Base-by-base conservation (phyloP, 2,797 vertebrate species). In the Myotis myotis region DNA sequence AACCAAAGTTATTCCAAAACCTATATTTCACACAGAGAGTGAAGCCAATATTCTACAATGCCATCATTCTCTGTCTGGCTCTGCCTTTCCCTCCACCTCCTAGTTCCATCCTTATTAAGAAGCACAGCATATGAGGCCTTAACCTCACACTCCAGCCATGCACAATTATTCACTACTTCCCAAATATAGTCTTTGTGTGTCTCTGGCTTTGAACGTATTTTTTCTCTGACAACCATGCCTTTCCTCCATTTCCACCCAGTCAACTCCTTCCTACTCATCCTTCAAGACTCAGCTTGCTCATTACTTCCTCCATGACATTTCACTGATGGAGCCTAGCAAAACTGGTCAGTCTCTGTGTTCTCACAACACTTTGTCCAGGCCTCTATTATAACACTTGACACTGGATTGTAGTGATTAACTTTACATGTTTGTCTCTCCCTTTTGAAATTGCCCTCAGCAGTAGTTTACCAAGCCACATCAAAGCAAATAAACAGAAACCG, bases 221-320 rank as follows among this genome's bases (percentile, higher is more conserved):
- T 89, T 85, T 44, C 51, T 94, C 25, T 96, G 53, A 74, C 53
- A 95, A 19, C 41, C 72, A 64, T 79, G 22, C 55, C 83, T 95
- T 12, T 75, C 66, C 66, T 83, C 90, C 28, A 53, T 95, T 93
- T 95, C 91, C 6, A 95, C 76, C 66, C 80, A 96, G 87, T 95
- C 94, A 74, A 28, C 74, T 95, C 80, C 91, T 96, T 95, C 80
- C 91, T 96, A 74, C 49, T 93, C 76, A 87, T 91, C 79, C 93
- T 89, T 94, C 83, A 97, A 94, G 91, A 93, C 30, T 84, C 76
- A 91, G 55, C 95, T 95, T 96, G 93, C 70, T 83, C 85, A 57
- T 91, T 85, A 57, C 71, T 95, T 97, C 89, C 93, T 93, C 53
- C 91, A 16, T 91, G 53, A 96, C 82, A 91, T 95, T 85, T 87